Evolutionary conservation across 2,888 invertebrate species (phyloP).

Genomic region (Oxyscelio sp.): DNA sequence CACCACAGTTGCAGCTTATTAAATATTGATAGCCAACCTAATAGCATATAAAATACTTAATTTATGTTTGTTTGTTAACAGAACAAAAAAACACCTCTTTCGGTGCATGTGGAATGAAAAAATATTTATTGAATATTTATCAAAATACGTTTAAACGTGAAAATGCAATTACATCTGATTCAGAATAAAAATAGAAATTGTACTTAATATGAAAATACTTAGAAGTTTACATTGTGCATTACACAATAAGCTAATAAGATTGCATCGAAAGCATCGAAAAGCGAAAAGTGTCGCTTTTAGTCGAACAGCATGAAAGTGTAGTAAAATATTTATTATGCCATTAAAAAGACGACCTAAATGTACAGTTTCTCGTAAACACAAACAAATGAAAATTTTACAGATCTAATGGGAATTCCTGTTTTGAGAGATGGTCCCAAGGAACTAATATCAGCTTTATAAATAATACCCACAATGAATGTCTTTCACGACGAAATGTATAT

Average conservation of each 20-base stretch:
- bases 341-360: constrained; percentile 36
- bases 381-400: constrained; percentile 3
- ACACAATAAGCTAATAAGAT: constrained; percentile 58
- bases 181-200: constrained; percentile 26
- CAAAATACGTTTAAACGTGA: too few relatives aligned
- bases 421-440: neutral
- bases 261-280: constrained; percentile 30
- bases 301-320: constrained; percentile 33
- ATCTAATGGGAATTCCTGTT: constrained; percentile 1
- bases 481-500: too few relatives aligned
- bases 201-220: constrained; percentile 44
- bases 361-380: constrained; percentile 4
- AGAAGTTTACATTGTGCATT: constrained; percentile 44
- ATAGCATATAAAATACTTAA: too few relatives aligned
- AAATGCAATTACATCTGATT: neutral
- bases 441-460: neutral
- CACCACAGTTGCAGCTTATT: too few relatives aligned
- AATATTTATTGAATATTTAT: too few relatives aligned
- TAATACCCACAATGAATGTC: neutral
- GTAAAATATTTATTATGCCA: constrained; percentile 49
- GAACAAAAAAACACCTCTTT: too few relatives aligned
- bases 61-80: too few relatives aligned
- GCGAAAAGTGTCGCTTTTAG: constrained; percentile 43
- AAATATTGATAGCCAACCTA: too few relatives aligned
- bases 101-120: too few relatives aligned